Conservation (phyloP, 2,113 vertebrate species). For the Pipa parva region DNA sequence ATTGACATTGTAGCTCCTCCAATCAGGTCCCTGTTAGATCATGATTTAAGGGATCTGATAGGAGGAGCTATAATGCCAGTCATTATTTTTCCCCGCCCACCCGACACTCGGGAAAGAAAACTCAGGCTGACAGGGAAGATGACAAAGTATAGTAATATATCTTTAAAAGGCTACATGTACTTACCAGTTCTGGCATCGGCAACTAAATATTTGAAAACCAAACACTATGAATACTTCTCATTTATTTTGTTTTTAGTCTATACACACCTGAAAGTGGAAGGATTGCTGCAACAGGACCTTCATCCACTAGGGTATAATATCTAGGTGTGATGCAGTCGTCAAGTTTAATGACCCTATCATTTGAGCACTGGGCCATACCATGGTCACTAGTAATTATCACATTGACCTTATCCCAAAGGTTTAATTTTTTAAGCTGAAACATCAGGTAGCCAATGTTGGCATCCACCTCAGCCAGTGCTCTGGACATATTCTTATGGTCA, state of each 20-base stretch:
- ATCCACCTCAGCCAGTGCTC: conserved; percentile 75
- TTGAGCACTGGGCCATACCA: conserved; percentile 89
- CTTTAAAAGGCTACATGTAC: not conserved
- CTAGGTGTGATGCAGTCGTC: conserved; percentile 66
- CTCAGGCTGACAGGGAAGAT: too few relatives aligned
- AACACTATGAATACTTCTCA: not conserved
- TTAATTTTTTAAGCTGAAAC: conserved; percentile 61
- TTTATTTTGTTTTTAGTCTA: not conserved
- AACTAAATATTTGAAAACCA: not conserved
- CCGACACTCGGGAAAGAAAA: too few relatives aligned
- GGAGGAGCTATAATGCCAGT: too few relatives aligned
- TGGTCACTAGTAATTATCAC: conserved; percentile 92
- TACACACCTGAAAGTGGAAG: conserved; percentile 72
- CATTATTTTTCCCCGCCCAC: too few relatives aligned
- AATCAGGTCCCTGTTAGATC: too few relatives aligned
- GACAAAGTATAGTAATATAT: too few relatives aligned
- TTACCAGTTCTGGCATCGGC: not conserved
- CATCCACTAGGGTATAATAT: conserved; percentile 75
- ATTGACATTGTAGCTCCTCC: too few relatives aligned
- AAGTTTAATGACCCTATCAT: conserved; percentile 72
- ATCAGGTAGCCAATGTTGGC: conserved; percentile 71
- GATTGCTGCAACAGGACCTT: conserved; percentile 74
- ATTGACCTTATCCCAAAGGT: conserved; percentile 82
- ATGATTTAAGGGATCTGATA: too few relatives aligned
- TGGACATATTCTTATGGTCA: conserved; percentile 66